Base-by-base conservation (phyloP, 2,113 vertebrate species). In the Trochalopteron elliotii region DNA sequence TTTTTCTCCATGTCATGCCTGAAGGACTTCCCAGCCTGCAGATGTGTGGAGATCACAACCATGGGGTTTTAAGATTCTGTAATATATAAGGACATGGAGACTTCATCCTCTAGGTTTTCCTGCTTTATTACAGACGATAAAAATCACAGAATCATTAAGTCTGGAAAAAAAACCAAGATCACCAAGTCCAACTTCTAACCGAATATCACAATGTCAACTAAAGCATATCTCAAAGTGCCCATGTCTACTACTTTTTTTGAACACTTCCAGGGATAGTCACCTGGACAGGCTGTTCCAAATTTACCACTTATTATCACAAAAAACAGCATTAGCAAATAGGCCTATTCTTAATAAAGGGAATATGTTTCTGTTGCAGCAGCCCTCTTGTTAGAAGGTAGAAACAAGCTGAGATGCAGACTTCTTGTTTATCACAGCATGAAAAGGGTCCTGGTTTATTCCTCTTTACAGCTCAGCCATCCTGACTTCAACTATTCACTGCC, bases 21-120 rank as follows among this genome's bases (percentile, higher is more conserved):
- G 39, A 65, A 61, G 28, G 28, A 22, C 35, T 76, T 33, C 42
- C 15, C 22, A 53, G 15, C 12, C 50, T 59, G 25, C 0, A 0
- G 20, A 9, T 37, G 8, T 24, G 5, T 61, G 37, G 56, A 19
- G 16, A 57, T 67, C 64, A 49, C 1, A 6, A 22, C 17, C 0
- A 11, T 37, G 27, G 27, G 2, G 40, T 77, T 83, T 18, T 17
- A 70, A 11, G 31, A 44, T 70, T 90, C 35, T 83, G 12, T 44
- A 70, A 21, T 44, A 37, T 12, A 33, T 44, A 37, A 63, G 15
- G 35, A 50, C 25, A 37, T 50, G 35, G 35, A 28, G 19, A 61
- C 5, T 56, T 83, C 49, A 49, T 33, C 10, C 15, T 63, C 19
- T 50, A 56, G 27, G 37, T 44, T 33, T 49, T 18, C 27, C 42